Evolutionary conservation across 2,888 invertebrate genomes (phyloP), one percentile per base, ranked within the genome.

Genomic region (Amblyteles armatorius): DNA sequence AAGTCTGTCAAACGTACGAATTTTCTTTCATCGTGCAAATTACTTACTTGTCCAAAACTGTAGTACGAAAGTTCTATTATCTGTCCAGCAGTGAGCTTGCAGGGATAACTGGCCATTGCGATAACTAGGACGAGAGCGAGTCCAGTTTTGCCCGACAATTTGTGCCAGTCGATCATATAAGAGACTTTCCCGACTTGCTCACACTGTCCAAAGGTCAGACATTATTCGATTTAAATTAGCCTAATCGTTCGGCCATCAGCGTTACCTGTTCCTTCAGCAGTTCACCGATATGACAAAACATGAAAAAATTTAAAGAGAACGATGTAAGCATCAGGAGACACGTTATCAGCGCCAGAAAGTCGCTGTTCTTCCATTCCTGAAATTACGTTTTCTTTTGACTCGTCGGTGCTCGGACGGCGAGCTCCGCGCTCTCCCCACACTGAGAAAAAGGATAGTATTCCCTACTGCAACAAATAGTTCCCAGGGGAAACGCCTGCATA

Each of bases 281-380:
- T 82, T 88, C 86, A 22, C 87, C 88, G 69, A 88, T 86, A 9
- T 85, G 74, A 52, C 87, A 87, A 50, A 83, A 86, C 50, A 88
- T 79, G 33, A 85, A 87, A 29, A 87, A 72, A 67, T 87, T 87
- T 65, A 83, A 87, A 9, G 74, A 83, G 52, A 87, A 87, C 6
- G 87, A 87, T 36, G 74, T 40, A 4, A 88, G 76, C 7, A 88
- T 40, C n/a, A 87, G 29, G 3, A 71, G 44, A 81, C 78, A 87
- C 26, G 85, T 81, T 13, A 82, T 22, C 9, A 86, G 73, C 22
- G 80, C 55, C n/a, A 81, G 22, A 4, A 33, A 77, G 13, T 81
- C 83, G n/a, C 68, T 52, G 6, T 81, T 83, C 29, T 68, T 55
- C 83, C 85, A 85, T 2, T 83, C 81, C 86, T 86, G 67, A 26